Base-by-base conservation (phyloP, 2,113 vertebrate genomes). In the Sinocyclocheilus rhinocerous region DNA sequence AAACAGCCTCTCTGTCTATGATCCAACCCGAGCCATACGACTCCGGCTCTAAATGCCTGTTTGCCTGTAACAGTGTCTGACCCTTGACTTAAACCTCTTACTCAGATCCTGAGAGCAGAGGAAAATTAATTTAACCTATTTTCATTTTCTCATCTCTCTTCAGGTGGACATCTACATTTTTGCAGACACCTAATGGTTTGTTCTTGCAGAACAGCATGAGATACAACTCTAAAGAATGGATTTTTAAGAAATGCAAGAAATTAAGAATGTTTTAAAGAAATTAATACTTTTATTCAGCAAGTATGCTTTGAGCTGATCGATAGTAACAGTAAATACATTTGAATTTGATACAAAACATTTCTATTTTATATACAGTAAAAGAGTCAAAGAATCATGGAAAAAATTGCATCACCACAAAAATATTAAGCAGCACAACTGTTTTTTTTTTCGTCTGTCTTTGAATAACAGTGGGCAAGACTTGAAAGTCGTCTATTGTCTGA, bases 391-490 rank as follows among this genome's bases (percentile, higher is more conserved):
- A 16, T 67, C 13, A 5, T 33, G 42, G n/a, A 4, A 16, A 52
- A 52, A 48, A 48, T 11, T 61, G n/a, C 24, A 63, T 63, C 7
- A 24, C 61, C 61, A 63, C n/a, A 63, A 63, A 63, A 13, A 24
- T 26, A 63, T 63, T 12, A 63, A 63, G 11, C 22, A 26, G n/a
- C n/a, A 63, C n/a, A 63, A 26, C 24, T 26, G 24, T 26, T 42
- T 42, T 42, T 15, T 65, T 65, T 29, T 13, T 15, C n/a, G n/a
- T n/a, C n/a, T n/a, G n/a, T n/a, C n/a, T n/a, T n/a, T 93, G 91
- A 92, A 93, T 90, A 91, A 87, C 91, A 88, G 90, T 90, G 91
- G 91, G 90, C 90, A 93, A 78, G 90, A 86, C 86, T 92, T 93
- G 89, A 94, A 94, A 90, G 92, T 90, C 42, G 85, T 81, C 83